Conservation (phyloP, 30 jellyfish, hydroid and myxozoan genomes). For the Sanderia malayensis region DNA sequence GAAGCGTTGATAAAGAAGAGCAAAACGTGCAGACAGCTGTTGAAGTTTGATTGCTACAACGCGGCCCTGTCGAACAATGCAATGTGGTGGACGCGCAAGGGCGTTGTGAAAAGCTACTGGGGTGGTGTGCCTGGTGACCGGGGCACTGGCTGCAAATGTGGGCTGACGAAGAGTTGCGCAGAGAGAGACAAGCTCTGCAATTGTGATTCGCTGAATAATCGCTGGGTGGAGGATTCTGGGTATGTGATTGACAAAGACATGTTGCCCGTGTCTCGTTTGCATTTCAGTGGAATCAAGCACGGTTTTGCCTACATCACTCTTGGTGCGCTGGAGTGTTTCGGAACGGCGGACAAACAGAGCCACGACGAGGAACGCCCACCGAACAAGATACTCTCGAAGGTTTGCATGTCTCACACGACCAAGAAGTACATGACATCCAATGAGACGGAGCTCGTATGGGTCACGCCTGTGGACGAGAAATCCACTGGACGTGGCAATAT, state of each 20-base stretch:
- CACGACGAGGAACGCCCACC: slow-evolving; percentile 50
- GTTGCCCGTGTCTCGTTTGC: slow-evolving; percentile 71
- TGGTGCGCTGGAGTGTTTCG: slow-evolving; percentile 92
- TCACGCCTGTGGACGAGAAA: slow-evolving; percentile 48
- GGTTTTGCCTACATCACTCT: slow-evolving; percentile 62
- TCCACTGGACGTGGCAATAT: too few relatives aligned
- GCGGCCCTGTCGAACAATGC: slow-evolving; percentile 71
- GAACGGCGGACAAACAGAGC: slow-evolving; percentile 37
- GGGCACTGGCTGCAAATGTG: slow-evolving; percentile 86
- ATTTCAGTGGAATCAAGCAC: slow-evolving; percentile 59
- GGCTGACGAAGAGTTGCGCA: slow-evolving; percentile 67
- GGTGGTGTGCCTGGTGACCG: slow-evolving; percentile 90
- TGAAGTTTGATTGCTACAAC: slow-evolving; percentile 71
- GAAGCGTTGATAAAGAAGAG: slow-evolving; percentile 75
- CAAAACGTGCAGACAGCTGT: slow-evolving; percentile 59
- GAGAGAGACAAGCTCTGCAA: slow-evolving; percentile 69
- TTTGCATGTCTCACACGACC: slow-evolving; percentile 51
- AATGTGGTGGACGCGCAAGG: slow-evolving; percentile 70
- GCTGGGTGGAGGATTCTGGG: slow-evolving; percentile 84
- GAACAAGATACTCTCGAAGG: slow-evolving; percentile 45
- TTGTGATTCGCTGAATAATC: slow-evolving; percentile 75
- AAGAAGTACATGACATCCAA: slow-evolving; percentile 56
- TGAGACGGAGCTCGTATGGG: slow-evolving; percentile 55
- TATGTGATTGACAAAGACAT: slow-evolving; percentile 65
- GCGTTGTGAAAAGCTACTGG: slow-evolving; percentile 72